phyloP scores from a whole-genome alignment of 2,888 invertebrate species.

The Rhingia campestris region DNA sequence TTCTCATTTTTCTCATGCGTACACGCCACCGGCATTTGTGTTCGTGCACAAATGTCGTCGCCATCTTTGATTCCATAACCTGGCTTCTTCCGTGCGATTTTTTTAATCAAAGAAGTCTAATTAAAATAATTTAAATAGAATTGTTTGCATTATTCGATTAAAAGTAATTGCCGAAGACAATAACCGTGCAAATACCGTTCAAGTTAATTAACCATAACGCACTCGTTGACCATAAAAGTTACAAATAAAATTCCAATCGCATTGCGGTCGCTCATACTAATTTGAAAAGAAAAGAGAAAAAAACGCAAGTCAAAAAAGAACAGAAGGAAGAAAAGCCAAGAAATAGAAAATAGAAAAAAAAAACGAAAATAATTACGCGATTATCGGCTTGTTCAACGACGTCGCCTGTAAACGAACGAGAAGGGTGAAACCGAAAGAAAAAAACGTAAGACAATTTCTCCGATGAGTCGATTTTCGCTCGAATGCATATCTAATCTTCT shows the following conservation, averaged over 20 bases:
- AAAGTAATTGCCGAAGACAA: constrained; percentile 37
- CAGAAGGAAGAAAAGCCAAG: constrained; percentile 44
- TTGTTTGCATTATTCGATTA: constrained; percentile 14
- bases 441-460: constrained; percentile 67
- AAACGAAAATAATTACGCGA: constrained; percentile 48
- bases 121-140: constrained; percentile 72
- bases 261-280: constrained; percentile 64
- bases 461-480: constrained; percentile 50
- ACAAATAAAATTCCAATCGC: constrained; percentile 60
- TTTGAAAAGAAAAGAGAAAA: constrained; percentile 50
- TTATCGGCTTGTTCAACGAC: constrained; percentile 58
- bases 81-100: constrained; percentile 77
- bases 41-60: constrained; percentile 76
- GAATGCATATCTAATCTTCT: constrained; percentile 37
- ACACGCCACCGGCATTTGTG: constrained; percentile 73
- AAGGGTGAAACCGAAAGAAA: constrained; percentile 28
- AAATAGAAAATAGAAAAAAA: constrained; percentile 32
- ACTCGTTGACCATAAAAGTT: constrained; percentile 29
- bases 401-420: constrained; percentile 53
- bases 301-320: constrained; percentile 23
- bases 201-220: constrained; percentile 39
- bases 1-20: constrained; percentile 39
- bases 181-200: constrained; percentile 36
- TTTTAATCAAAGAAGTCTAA: constrained; percentile 69
- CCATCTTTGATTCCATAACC: constrained; percentile 78